Base-by-base conservation (phyloP, 2,888 invertebrate genomes). In the Parascotia fuliginaria region DNA sequence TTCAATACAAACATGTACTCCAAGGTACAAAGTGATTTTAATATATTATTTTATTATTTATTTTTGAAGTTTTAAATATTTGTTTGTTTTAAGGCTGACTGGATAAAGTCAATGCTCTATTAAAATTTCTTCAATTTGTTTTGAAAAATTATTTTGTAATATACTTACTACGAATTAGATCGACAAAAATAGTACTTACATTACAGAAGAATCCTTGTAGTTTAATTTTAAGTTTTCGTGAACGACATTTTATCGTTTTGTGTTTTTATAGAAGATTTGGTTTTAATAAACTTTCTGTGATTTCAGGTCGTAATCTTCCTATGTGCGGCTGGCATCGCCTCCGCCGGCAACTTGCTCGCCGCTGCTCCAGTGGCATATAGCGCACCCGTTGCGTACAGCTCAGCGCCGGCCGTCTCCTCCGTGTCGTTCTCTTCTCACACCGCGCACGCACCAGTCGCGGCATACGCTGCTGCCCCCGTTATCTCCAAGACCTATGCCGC, bases 291-390 rank as follows among this genome's bases (percentile, higher is more conserved):
- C 13, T 16, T 27, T 31, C 12, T 19, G 19, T 16, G 22, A 6
- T 67, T 43, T 27, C 72, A 90, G 94, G 83, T 94, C 59, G 74
- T 94, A 64, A 81, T 93, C 44, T 81, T 95, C 73, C 85, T 93
- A 75, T 92, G 94, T 77, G 85, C 92, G 69, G 91, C 94, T 82
- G 93, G 94, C 68, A 88, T 93, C 56, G 94, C 93, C 71, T 93
- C 92, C 73, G 95, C 95, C 48, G 95, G 95, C 55, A 77, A 92
- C 69, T 77, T 94, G 14, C 77, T 87, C 50, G 85, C 80, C 13
- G 87, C 85, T 27, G 62, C 47, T 0, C 83, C 83, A 0, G 73
- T 86, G 79, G 87, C 93, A 63, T 75, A 67, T 56, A 64, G 71
- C 3, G 67, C 73, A 1, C 33, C 46, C 12, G 77, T 89, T 29